Percentiles rank a stretch among this genome's conserved stretches.
These are phyloP conservation scores for Gobionotothen gibberifrons DNA, from an alignment of 2,797 vertebrate genomes.

Conservation along the genomic window DNA sequence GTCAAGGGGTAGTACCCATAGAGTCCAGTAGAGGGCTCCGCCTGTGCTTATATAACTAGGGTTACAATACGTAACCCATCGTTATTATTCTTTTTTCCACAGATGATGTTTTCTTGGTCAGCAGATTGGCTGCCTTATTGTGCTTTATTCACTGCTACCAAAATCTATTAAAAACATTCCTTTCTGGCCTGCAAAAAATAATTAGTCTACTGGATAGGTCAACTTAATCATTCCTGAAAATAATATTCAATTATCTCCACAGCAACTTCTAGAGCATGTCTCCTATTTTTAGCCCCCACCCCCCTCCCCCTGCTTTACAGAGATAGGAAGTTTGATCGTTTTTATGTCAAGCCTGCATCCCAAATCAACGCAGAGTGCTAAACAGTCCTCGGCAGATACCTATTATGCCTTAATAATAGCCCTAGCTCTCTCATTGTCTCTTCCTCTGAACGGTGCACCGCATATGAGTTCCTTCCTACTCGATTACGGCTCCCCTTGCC, in stretches of 20 bases:
- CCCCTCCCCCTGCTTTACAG: conserved; percentile 70
- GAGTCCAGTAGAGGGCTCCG: too few species aligned
- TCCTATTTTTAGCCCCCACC: conserved; percentile 80
- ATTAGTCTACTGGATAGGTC: conserved; percentile 86
- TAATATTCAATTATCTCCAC: conserved; percentile 87
- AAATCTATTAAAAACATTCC: conserved; percentile 81
- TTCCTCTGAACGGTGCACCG: conserved; percentile 49
- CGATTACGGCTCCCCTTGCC: conserved; percentile 51
- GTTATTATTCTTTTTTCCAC: conserved; percentile 58
- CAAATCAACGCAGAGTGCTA: conserved; percentile 69
- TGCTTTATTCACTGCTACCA: conserved; percentile 76
- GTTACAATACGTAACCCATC: too few species aligned
- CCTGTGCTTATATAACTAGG: too few species aligned
- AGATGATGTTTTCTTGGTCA: conserved; percentile 61
- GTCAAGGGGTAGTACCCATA: too few species aligned
- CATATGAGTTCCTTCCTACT: conserved; percentile 57
- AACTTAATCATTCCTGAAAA: conserved; percentile 88
- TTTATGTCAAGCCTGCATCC: conserved; percentile 74
- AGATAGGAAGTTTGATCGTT: conserved; percentile 78
- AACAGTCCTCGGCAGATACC: conserved; percentile 69
- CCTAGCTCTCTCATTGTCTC: conserved; percentile 67
- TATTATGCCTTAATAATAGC: conserved; percentile 80
- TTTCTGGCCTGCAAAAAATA: conserved; percentile 81
- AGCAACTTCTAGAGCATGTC: conserved; percentile 79
- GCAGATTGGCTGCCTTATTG: conserved; percentile 70